These are phyloP conservation scores for Hemithea aestivaria DNA, from an alignment of 2,888 invertebrate species.

Conservation along the genomic window DNA sequence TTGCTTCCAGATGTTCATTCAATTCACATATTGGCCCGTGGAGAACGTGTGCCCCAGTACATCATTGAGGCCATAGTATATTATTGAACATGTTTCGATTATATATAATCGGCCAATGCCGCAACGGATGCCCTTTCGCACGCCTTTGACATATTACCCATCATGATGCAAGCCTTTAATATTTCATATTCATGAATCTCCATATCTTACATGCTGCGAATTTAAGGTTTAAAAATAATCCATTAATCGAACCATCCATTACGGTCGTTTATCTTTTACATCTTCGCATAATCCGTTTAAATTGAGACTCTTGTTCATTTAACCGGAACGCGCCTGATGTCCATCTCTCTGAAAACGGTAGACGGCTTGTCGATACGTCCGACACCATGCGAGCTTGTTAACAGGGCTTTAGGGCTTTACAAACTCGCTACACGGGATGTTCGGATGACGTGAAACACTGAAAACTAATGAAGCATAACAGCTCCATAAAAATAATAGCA, in stretches of 20 bases:
- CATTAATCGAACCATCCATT: constrained; percentile 24
- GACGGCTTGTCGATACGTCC: constrained; percentile 19
- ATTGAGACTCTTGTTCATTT: constrained; percentile 11
- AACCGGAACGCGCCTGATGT: constrained; percentile 19
- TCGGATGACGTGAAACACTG: constrained; percentile 1
- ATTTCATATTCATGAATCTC: constrained; percentile 30
- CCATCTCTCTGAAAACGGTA: constrained; percentile 11
- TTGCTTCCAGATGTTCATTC: no score
- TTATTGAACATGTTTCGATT: constrained; percentile 24
- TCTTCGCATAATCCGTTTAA: constrained; percentile 21
- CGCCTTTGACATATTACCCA: constrained; percentile 59
- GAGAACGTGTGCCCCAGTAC: constrained; percentile 6
- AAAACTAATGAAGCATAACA: constrained; percentile 4
- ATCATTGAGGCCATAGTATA: constrained; percentile 23
- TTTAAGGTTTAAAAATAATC: constrained; percentile 25
- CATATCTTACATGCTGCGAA: constrained; percentile 16
- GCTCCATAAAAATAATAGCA: neutral
- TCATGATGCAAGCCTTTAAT: constrained; percentile 44
- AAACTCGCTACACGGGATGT: constrained; percentile 16
- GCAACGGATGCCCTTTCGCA: constrained; percentile 53
- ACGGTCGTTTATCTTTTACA: constrained; percentile 25
- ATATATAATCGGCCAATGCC: constrained; percentile 38
- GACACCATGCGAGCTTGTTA: constrained; percentile 16
- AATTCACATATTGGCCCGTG: no score
- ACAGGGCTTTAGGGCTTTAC: constrained; percentile 17